phyloP scores from a whole-genome alignment of 2,888 invertebrate genomes.

The Venusia cambrica region DNA sequence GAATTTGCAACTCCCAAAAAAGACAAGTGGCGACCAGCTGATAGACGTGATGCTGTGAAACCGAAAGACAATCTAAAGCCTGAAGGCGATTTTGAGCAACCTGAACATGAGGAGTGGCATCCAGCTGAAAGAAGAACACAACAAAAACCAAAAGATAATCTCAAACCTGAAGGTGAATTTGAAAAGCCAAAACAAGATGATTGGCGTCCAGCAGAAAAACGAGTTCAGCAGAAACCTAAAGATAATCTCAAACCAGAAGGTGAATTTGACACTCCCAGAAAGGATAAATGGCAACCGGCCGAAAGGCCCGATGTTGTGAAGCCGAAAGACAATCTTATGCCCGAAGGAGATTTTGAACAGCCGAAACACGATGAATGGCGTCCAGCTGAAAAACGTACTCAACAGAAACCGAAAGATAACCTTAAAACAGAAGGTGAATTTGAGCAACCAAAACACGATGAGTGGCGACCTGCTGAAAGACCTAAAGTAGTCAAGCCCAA shows the following conservation, averaged over 20 bases:
- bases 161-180: conserved; percentile 79
- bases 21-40: conserved; percentile 72
- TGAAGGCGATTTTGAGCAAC: conserved; percentile 60
- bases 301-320: conserved; percentile 47
- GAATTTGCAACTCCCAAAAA: conserved; percentile 76
- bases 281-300: conserved; percentile 53
- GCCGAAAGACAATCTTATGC: conserved; percentile 44
- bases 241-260: conserved; percentile 83
- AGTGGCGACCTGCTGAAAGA: conserved; percentile 53
- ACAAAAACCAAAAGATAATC: conserved; percentile 62
- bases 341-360: conserved; percentile 71
- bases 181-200: conserved; percentile 47
- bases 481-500: too few relatives aligned
- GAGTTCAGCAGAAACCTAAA: conserved; percentile 53
- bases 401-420: conserved; percentile 42
- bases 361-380: conserved; percentile 45
- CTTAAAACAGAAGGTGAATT: conserved; percentile 73
- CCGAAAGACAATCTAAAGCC: conserved; percentile 73
- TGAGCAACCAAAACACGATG: conserved; percentile 47
- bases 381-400: conserved; percentile 62
- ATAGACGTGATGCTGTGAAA: conserved; percentile 50
- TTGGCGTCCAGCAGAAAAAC: conserved; percentile 47
- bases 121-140: conserved; percentile 44
- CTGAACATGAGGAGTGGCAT: conserved; percentile 42
- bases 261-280: conserved; percentile 67